phyloP scores from a whole-genome alignment of 37 sponge, comb jelly and placozoan genomes.

The Amphimedon queenslandica region DNA sequence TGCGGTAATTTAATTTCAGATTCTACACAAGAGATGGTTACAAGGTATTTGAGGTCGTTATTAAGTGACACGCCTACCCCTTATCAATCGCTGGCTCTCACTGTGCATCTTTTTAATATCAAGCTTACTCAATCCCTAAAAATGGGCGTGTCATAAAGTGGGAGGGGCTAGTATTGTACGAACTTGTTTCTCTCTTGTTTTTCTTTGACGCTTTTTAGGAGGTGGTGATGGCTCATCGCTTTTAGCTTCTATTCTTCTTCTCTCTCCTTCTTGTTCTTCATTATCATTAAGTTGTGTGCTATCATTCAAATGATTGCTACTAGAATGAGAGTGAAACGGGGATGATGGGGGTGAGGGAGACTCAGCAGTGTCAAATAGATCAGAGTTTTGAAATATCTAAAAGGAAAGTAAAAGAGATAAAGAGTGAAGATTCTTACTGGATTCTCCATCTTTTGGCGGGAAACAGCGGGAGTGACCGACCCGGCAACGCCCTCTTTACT shows the following conservation, averaged over 20 bases:
- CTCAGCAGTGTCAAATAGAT: slow-evolving; percentile 62
- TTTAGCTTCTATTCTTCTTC: slow-evolving; percentile 5
- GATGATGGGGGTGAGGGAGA: too few relatives aligned
- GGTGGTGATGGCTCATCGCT: neutral
- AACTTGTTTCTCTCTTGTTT: too few relatives aligned
- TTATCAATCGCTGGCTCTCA: slow-evolving; percentile 61
- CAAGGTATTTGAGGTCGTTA: neutral
- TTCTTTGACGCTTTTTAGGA: too few relatives aligned
- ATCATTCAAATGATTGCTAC: too few relatives aligned
- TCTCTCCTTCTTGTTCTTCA: too few relatives aligned
- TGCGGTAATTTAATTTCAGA: slow-evolving; percentile 53
- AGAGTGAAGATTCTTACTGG: too few relatives aligned
- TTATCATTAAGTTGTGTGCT: too few relatives aligned
- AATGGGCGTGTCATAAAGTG: too few relatives aligned
- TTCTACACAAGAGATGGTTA: slow-evolving; percentile 20
- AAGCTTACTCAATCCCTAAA: slow-evolving; percentile 29
- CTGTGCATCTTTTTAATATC: slow-evolving; percentile 49
- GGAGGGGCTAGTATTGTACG: too few relatives aligned
- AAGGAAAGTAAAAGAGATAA: neutral
- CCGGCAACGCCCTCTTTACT: neutral
- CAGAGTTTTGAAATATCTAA: slow-evolving; percentile 51
- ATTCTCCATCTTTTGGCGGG: too few relatives aligned
- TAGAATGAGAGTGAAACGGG: too few relatives aligned
- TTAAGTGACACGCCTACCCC: slow-evolving; percentile 39
- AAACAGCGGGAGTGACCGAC: too few relatives aligned